phyloP scores from a whole-genome alignment of 2,888 invertebrate species.

The Hypercompe scribonia region DNA sequence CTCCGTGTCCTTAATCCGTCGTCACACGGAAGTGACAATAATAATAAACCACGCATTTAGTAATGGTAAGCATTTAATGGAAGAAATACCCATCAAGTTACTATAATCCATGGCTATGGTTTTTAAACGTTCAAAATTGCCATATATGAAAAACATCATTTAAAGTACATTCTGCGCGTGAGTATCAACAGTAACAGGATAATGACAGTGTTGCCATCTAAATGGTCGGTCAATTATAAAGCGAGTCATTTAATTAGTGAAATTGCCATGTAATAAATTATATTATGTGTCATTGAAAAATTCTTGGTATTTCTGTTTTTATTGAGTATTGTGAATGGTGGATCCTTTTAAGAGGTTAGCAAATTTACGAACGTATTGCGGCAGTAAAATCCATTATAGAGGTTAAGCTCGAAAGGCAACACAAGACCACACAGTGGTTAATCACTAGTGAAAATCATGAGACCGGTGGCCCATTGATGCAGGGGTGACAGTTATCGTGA shows the following conservation, averaged over 20 bases:
- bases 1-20: too few species aligned
- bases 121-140: neutral
- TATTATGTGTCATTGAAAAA: conserved; percentile 25
- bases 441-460: too few species aligned
- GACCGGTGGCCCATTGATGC: too few species aligned
- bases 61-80: too few species aligned
- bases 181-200: conserved; percentile 50
- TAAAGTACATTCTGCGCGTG: conserved; percentile 31
- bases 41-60: too few species aligned
- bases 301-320: conserved; percentile 3
- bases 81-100: neutral
- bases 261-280: conserved; percentile 37
- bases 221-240: conserved; percentile 44
- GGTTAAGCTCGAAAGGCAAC: neutral
- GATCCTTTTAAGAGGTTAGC: neutral
- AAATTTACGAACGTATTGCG: neutral
- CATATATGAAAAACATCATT: neutral
- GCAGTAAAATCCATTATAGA: neutral
- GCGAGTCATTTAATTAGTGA: conserved; percentile 39
- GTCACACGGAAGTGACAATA: too few species aligned
- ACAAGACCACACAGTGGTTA: too few species aligned
- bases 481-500: too few species aligned
- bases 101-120: neutral
- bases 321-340: neutral
- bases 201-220: conserved; percentile 50